These are phyloP conservation scores for Cremastobaeus sp. DNA, from an alignment of 2,888 invertebrate species.

Conservation along the genomic window DNA sequence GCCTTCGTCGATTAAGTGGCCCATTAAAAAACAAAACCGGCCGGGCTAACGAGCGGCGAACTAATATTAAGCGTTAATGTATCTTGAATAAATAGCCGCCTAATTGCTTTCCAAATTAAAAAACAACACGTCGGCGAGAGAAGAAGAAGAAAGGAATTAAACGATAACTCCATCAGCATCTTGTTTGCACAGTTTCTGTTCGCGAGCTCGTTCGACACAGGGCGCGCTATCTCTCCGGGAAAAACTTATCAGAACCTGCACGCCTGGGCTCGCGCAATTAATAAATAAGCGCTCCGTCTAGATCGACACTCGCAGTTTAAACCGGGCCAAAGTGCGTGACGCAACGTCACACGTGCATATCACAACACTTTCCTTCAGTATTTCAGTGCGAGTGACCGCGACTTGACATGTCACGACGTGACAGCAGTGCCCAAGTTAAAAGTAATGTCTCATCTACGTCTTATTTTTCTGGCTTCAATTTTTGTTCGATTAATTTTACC, in stretches of 20 bases:
- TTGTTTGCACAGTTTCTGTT: slow-evolving; percentile 2
- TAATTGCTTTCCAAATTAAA: no score
- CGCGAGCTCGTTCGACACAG: background rate
- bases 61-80: no score
- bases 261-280: slow-evolving; percentile 6
- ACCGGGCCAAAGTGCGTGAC: slow-evolving; percentile 65
- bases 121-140: no score
- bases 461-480: slow-evolving; percentile 1
- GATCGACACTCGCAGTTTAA: slow-evolving; percentile 65
- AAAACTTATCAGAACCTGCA: slow-evolving; percentile 21
- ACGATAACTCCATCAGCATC: background rate
- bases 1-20: no score
- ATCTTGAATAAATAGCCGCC: no score
- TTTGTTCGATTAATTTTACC: no score
- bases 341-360: slow-evolving; percentile 56
- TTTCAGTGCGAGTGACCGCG: slow-evolving; percentile 34
- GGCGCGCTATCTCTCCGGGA: background rate
- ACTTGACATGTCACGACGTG: slow-evolving; percentile 46
- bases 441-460: slow-evolving; percentile 14
- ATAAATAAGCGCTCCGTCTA: slow-evolving; percentile 30
- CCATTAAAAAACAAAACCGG: no score
- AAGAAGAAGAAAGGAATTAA: no score
- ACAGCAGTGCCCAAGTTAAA: slow-evolving; percentile 26
- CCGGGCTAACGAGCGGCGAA: no score
- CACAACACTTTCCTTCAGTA: slow-evolving; percentile 54